Evolutionary conservation across 2,888 invertebrate species (phyloP), one percentile per base, ranked within the genome.

Genomic region (Acleris literana): DNA sequence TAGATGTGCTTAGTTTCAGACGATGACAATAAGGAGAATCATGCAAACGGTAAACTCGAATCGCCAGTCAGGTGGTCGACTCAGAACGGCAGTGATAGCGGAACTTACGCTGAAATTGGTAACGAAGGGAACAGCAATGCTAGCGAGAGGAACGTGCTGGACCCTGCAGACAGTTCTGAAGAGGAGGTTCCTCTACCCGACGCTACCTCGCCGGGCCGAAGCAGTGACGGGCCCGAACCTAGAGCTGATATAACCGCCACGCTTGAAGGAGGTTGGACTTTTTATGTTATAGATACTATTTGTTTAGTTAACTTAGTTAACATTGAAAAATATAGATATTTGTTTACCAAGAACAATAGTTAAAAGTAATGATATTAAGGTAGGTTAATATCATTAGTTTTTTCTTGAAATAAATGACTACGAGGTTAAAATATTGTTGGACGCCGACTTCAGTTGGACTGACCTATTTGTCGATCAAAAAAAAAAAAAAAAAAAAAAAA

Each of bases 1-100:
- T 20, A 18, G 13, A 18, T 49, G 49, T 69, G 64, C 52, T 62
- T 74, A 49, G 62, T 69, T 62, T 46, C 74, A 85, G 92, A 92
- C 73, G 92, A 92, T 69, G 92, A 92, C 82, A 92, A 92, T 81
- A 92, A 92, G 82, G 92, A 92, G 74, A 92, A 92, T 70, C 92
- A 92, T 75, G 85, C 90, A 6, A 92, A 92, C 68, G 92, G 92
- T 9, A 92, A 92, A 78, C 78, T 92, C 5, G 92, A 92, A 52
- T 92, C 92, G 4, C 92, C 92, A 0, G 82, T 92, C 33, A 90
- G 87, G 79, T 92, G 92, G 92, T 85, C 87, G 18, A 85, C 85
- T 61, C 92, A 92, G 70, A 92, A 92, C 63, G 93, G 92, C 4
- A 92, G 93, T 58, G 93, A 93, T 70, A 93, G 93, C 69, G 92